These are phyloP conservation scores for Enteromius radiatus DNA, from an alignment of 2,797 vertebrate species.

Conservation along the genomic window DNA sequence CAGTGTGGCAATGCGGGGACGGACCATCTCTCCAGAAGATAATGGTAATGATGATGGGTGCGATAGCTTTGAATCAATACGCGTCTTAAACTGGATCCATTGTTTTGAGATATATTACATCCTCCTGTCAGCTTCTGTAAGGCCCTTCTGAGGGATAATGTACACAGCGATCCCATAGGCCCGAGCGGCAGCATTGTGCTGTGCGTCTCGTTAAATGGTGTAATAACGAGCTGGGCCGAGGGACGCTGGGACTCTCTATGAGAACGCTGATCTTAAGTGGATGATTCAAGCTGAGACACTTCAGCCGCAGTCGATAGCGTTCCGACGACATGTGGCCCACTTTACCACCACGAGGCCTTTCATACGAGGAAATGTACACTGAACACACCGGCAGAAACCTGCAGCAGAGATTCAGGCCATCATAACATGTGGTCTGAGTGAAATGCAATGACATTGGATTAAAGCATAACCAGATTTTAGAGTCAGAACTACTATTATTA, in stretches of 20 bases:
- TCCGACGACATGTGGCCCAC: slow-evolving; percentile 11
- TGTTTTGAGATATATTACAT: slow-evolving; percentile 76
- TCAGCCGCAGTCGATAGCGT: slow-evolving; percentile 17
- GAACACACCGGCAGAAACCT: neutral
- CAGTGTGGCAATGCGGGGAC: slow-evolving; percentile 62
- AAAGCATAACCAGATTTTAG: neutral
- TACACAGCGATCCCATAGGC: slow-evolving; percentile 42
- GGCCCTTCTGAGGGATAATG: slow-evolving; percentile 50
- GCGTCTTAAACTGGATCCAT: slow-evolving; percentile 75
- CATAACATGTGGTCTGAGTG: neutral
- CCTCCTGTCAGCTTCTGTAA: slow-evolving; percentile 71
- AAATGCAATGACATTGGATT: neutral
- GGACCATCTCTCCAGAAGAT: slow-evolving; percentile 72
- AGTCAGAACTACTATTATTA: neutral
- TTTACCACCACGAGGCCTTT: slow-evolving; percentile 2
- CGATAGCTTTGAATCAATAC: slow-evolving; percentile 73
- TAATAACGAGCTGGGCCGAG: slow-evolving; percentile 23
- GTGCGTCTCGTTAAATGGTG: slow-evolving; percentile 47
- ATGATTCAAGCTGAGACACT: slow-evolving; percentile 30
- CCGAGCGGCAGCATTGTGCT: slow-evolving; percentile 32
- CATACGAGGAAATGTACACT: neutral
- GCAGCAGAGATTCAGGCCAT: neutral
- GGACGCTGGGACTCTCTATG: slow-evolving; percentile 5
- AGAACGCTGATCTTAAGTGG: slow-evolving; percentile 33
- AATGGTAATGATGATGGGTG: slow-evolving; percentile 74